A percentile compares a stretch with the other conserved stretches of the same genome.
Evolutionary conservation across 1,140 invertebrate species (phyloP).

Genomic region (Geopemphigus sp.): DNA sequence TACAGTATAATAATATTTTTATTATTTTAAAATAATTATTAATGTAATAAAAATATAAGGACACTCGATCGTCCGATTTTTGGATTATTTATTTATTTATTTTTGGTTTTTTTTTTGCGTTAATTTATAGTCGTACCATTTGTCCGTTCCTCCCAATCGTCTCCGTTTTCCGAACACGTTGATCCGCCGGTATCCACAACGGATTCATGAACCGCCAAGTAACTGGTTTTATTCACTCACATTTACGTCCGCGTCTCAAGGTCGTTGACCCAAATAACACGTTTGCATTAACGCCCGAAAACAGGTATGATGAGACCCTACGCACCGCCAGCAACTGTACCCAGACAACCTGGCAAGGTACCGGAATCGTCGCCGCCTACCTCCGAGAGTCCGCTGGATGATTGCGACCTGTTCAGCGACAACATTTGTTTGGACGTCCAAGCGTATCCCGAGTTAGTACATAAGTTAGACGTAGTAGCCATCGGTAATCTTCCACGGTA

Average conservation of each 20-base stretch:
- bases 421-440: slow-evolving; percentile 71
- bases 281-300: slow-evolving; percentile 7
- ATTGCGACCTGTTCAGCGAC: slow-evolving; percentile 72
- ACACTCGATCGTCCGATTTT: no score
- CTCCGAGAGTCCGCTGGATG: slow-evolving; percentile 52
- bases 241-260: slow-evolving; percentile 13
- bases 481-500: no score
- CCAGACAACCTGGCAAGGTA: neutral
- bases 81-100: slow-evolving; percentile 3
- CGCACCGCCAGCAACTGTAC: neutral
- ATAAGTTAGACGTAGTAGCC: neutral
- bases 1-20: no score
- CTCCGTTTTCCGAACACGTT: slow-evolving; percentile 16
- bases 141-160: slow-evolving; percentile 17
- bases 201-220: slow-evolving; percentile 28
- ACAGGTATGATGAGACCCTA: slow-evolving; percentile 45
- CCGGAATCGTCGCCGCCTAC: neutral
- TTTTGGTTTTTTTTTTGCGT: neutral
- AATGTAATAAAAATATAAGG: no score
- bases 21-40: no score
- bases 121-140: slow-evolving; percentile 29
- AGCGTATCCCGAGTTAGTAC: slow-evolving; percentile 75
- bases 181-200: slow-evolving; percentile 36
- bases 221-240: slow-evolving; percentile 29
- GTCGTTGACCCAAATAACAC: slow-evolving; percentile 46